A percentile compares a stretch with the other conserved stretches of the same genome.
phyloP scores from a whole-genome alignment of 2,113 vertebrate genomes.

The Oxygymnocypris stewartii region DNA sequence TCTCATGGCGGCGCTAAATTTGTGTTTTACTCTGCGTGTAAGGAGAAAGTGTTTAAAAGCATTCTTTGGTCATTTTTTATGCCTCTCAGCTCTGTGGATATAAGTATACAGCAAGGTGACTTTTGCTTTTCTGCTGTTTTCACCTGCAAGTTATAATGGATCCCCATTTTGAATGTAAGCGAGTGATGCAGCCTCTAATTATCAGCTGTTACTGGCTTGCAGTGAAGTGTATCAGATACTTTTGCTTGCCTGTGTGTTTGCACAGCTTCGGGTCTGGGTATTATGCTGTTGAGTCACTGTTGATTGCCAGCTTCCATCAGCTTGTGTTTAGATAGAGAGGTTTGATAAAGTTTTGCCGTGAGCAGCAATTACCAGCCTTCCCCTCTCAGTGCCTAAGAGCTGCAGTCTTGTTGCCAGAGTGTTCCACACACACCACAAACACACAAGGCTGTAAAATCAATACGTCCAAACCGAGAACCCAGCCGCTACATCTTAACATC shows the following conservation, averaged over 20 bases:
- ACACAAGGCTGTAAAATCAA: slow-evolving; percentile 52
- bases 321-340: slow-evolving; percentile 72
- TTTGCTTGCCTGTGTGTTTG: slow-evolving; percentile 26
- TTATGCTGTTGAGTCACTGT: slow-evolving; percentile 45
- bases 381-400: slow-evolving; percentile 20
- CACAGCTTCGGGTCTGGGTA: slow-evolving; percentile 28
- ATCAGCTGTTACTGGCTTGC: slow-evolving; percentile 54
- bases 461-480: slow-evolving; percentile 38
- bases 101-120: slow-evolving; percentile 75
- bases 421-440: slow-evolving; percentile 44
- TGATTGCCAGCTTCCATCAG: slow-evolving; percentile 68
- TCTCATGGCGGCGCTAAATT: slow-evolving; percentile 58
- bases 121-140: slow-evolving; percentile 60
- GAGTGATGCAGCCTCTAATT: slow-evolving; percentile 61
- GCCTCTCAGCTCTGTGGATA: slow-evolving; percentile 58
- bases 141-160: slow-evolving; percentile 42
- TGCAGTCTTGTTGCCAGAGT: slow-evolving; percentile 40
- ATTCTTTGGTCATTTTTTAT: slow-evolving; percentile 57
- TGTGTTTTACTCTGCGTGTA: slow-evolving; percentile 58
- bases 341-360: slow-evolving; percentile 74
- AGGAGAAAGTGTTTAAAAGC: slow-evolving; percentile 68
- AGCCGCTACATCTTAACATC: slow-evolving; percentile 21
- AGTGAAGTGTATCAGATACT: slow-evolving; percentile 40
- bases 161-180: slow-evolving; percentile 51
- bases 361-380: slow-evolving; percentile 67